Percentiles rank a stretch among this genome's conserved stretches.
These are phyloP conservation scores for Camelus bactrianus DNA, from an alignment of 2,113 vertebrate genomes.

Conservation along the genomic window DNA sequence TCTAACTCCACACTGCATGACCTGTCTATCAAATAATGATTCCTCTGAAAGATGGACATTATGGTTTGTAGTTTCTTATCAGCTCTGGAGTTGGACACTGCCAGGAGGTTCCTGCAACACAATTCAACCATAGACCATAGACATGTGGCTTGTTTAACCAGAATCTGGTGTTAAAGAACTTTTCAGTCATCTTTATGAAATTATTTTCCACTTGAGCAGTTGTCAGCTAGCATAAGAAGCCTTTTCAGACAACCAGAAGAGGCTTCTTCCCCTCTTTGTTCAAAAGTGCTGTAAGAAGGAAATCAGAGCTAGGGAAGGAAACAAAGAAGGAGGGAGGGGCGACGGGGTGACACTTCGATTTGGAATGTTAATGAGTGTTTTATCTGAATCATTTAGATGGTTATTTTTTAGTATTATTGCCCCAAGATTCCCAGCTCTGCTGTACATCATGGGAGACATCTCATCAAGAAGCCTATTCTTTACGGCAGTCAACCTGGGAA, in stretches of 20 bases:
- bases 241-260: constrained; percentile 60
- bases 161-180: background rate
- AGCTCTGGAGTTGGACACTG: too few relatives aligned
- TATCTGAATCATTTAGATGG: constrained; percentile 82
- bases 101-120: background rate
- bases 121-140: too few relatives aligned
- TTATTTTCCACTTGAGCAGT: constrained; percentile 31
- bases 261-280: constrained; percentile 40
- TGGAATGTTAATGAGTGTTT: constrained; percentile 83
- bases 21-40: background rate
- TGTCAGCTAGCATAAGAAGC: constrained; percentile 8
- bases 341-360: constrained; percentile 73
- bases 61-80: background rate
- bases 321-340: constrained; percentile 69
- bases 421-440: constrained; percentile 75
- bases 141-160: background rate
- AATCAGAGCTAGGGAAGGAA: constrained; percentile 76
- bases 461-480: constrained; percentile 88
- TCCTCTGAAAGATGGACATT: background rate
- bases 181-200: constrained; percentile 34
- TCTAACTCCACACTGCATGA: background rate
- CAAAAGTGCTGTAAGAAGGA: background rate
- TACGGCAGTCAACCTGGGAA: constrained; percentile 77
- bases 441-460: constrained; percentile 81
- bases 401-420: constrained; percentile 82